A percentile compares a stretch with the other conserved stretches of the same genome.
These are phyloP conservation scores for Colistium nudipinnis DNA, from an alignment of 2,113 vertebrate species.

Conservation along the genomic window DNA sequence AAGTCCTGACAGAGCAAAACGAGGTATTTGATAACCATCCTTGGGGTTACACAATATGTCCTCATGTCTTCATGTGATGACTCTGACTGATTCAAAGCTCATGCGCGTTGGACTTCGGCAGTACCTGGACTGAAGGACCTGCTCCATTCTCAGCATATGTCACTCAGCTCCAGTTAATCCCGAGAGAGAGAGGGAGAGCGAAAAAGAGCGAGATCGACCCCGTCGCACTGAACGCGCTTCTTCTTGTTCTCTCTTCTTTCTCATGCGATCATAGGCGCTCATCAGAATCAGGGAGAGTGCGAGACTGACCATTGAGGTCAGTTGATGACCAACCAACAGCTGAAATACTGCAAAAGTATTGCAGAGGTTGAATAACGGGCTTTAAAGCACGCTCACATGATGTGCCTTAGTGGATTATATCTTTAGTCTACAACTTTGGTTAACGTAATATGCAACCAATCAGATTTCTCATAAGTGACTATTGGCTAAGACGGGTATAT, in stretches of 20 bases:
- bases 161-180: too few species aligned
- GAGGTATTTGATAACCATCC: too few species aligned
- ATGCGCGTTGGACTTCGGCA: too few species aligned
- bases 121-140: too few species aligned
- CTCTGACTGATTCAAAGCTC: too few species aligned
- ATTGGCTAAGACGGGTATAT: constrained; percentile 18
- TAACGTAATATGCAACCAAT: constrained; percentile 23
- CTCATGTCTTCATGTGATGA: too few species aligned
- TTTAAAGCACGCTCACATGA: constrained; percentile 13
- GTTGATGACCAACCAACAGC: neutral
- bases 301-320: neutral
- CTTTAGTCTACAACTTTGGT: constrained; percentile 4
- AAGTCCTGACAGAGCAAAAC: too few species aligned
- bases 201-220: too few species aligned
- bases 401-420: constrained; percentile 7
- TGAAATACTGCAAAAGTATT: neutral
- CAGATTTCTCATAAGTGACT: constrained; percentile 12
- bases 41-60: too few species aligned
- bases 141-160: too few species aligned
- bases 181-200: too few species aligned
- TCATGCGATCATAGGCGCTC: constrained; percentile 45
- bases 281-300: constrained; percentile 12
- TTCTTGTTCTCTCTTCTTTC: constrained; percentile 32
- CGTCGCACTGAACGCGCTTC: too few species aligned
- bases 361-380: neutral